A percentile compares a stretch with the other conserved stretches of the same genome.
These are phyloP conservation scores for Chaetodon trifascialis DNA, from an alignment of 2,113 vertebrate species.

Conservation along the genomic window DNA sequence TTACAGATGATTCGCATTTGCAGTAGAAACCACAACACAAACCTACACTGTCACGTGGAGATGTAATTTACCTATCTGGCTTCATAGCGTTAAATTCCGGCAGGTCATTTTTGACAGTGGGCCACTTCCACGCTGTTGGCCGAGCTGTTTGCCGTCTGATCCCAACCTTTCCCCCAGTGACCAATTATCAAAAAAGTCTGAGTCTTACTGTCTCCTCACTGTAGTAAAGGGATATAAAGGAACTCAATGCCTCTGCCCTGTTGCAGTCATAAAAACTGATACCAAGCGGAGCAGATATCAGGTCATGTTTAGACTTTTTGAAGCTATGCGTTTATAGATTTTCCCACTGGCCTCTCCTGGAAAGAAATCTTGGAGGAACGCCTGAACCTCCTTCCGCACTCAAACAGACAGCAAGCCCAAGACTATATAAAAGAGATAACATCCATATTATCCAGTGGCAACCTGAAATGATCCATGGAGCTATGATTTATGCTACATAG, in stretches of 20 bases:
- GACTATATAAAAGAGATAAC: slow-evolving; percentile 62
- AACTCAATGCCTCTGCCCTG: slow-evolving; percentile 70
- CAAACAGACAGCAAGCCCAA: slow-evolving; percentile 43
- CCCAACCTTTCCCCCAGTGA: slow-evolving; percentile 42
- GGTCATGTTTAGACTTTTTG: slow-evolving; percentile 63
- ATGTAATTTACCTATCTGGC: slow-evolving; percentile 58
- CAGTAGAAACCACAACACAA: slow-evolving; percentile 21
- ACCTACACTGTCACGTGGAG: slow-evolving; percentile 49
- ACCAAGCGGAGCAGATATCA: slow-evolving; percentile 63
- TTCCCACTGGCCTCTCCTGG: slow-evolving; percentile 50
- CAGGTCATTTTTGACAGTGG: slow-evolving; percentile 54
- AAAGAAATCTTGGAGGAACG: slow-evolving; percentile 46
- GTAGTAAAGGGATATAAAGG: slow-evolving; percentile 73
- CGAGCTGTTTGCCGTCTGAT: slow-evolving; percentile 64
- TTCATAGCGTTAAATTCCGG: slow-evolving; percentile 30
- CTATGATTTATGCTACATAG: slow-evolving; percentile 38
- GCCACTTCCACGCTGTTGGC: slow-evolving; percentile 59
- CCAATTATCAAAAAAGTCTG: slow-evolving; percentile 58
- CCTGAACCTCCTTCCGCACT: slow-evolving; percentile 38
- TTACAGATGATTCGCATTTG: neutral
- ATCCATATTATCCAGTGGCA: slow-evolving; percentile 47
- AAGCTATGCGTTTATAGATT: slow-evolving; percentile 72
- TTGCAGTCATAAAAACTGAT: slow-evolving; percentile 73
- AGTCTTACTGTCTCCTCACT: slow-evolving; percentile 55
- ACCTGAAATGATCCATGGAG: slow-evolving; percentile 64